A percentile compares a stretch with the other conserved stretches of the same genome.
Conservation (phyloP, 1,140 invertebrate genomes). For the Onthophagus taurus region DNA sequence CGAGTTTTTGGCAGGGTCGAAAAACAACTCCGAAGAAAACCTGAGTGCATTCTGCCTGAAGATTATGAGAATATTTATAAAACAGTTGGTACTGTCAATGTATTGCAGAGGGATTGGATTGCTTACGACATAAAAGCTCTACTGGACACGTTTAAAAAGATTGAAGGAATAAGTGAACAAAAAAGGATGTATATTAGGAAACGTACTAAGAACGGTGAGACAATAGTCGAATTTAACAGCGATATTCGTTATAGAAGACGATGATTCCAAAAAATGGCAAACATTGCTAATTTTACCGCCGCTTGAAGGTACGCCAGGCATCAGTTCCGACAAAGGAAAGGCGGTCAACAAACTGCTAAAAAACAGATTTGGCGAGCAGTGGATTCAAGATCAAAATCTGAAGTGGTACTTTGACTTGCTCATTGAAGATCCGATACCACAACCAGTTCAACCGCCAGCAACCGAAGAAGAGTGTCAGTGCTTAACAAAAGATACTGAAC, state of each 20-base stretch:
- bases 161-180: neutral
- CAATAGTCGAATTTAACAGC: neutral
- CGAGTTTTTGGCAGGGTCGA: conserved; percentile 25
- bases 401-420: conserved; percentile 6
- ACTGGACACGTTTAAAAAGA: conserved; percentile 7
- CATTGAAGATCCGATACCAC: conserved; percentile 2
- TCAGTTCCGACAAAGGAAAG: conserved; percentile 5
- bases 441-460: neutral
- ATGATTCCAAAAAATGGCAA: conserved; percentile 1
- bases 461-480: neutral
- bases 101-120: conserved; percentile 1
- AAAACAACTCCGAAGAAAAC: conserved; percentile 20
- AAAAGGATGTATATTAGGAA: too few relatives aligned
- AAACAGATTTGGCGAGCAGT: conserved; percentile 4
- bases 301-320: conserved; percentile 2
- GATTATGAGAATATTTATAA: conserved; percentile 13
- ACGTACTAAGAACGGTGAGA: neutral
- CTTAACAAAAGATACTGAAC: conserved; percentile 1
- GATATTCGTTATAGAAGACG: neutral
- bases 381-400: conserved; percentile 6
- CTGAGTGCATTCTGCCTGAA: conserved; percentile 13
- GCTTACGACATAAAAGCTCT: conserved; percentile 7
- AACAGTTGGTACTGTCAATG: conserved; percentile 1
- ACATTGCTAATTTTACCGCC: conserved; percentile 1
- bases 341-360: neutral